These are phyloP conservation scores for Siniperca scherzeri DNA, from an alignment of 2,797 vertebrate species.

Conservation along the genomic window DNA sequence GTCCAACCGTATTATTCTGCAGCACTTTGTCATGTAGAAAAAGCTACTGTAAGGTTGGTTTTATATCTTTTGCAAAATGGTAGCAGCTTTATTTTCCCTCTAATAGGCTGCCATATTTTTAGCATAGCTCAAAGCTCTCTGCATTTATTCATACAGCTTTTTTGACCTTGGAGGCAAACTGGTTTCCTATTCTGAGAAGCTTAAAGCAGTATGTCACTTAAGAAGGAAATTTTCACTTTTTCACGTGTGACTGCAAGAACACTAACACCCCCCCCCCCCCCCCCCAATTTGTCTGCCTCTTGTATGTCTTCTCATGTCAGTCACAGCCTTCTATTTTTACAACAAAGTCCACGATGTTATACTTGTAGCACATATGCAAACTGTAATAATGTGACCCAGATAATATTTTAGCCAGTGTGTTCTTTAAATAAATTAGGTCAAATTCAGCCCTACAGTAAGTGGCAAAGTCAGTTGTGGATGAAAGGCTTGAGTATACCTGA, in stretches of 20 bases:
- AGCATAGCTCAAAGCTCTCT: constrained; percentile 42
- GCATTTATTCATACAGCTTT: constrained; percentile 43
- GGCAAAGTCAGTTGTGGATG: constrained; percentile 3
- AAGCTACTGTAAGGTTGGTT: constrained; percentile 18
- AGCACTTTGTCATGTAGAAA: constrained; percentile 31
- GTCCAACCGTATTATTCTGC: constrained; percentile 41
- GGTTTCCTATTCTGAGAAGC: constrained; percentile 31
- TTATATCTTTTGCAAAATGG: constrained; percentile 36
- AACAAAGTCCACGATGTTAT: constrained; percentile 47
- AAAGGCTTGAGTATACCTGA: constrained; percentile 12
- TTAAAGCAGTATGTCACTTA: constrained; percentile 44
- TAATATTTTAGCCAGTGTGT: constrained; percentile 46
- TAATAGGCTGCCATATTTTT: constrained; percentile 55
- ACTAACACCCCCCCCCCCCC: neutral
- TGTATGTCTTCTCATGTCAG: constrained; percentile 58
- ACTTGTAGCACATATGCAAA: constrained; percentile 64
- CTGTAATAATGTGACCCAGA: constrained; percentile 74
- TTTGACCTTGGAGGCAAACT: constrained; percentile 57
- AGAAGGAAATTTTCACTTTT: constrained; percentile 43
- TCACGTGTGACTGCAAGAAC: constrained; percentile 7
- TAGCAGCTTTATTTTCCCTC: constrained; percentile 18
- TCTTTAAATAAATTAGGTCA: constrained; percentile 65
- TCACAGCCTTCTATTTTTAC: constrained; percentile 68
- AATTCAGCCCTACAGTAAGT: constrained; percentile 41
- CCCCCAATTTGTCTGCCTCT: constrained; percentile 40